Evolutionary conservation across 1,140 invertebrate species (phyloP).

Genomic region (Euschistus heros): DNA sequence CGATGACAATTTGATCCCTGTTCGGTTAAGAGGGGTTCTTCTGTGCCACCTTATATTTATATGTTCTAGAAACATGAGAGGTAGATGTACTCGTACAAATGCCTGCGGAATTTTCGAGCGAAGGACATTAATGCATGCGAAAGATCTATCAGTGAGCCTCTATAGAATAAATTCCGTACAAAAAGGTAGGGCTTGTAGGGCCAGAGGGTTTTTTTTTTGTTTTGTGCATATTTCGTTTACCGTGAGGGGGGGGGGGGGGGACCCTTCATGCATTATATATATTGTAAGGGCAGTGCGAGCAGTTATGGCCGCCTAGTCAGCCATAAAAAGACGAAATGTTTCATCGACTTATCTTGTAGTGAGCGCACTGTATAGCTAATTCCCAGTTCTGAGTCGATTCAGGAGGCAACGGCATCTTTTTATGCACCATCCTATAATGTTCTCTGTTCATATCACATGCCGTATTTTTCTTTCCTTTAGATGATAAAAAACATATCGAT

Average conservation of each 20-base stretch:
- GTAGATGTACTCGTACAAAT: no score
- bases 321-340: not conserved
- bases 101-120: no score
- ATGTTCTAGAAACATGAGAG: no score
- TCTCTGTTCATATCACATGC: no score
- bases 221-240: not conserved
- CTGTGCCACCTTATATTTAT: no score
- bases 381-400: no score
- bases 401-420: no score
- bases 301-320: not conserved
- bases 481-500: no score
- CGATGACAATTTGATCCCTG: no score
- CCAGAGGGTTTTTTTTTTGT: not conserved
- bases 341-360: not conserved
- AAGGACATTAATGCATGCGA: constrained; percentile 10
- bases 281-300: not conserved
- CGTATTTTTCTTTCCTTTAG: no score
- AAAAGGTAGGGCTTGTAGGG: not conserved
- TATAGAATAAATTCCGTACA: constrained; percentile 1
- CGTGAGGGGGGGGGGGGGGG: not conserved
- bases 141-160: constrained; percentile 1
- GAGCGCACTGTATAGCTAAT: not conserved
- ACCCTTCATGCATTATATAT: constrained; percentile 9
- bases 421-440: no score
- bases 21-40: no score